These are phyloP conservation scores for Caenorhabditis tropicalis DNA, from an alignment of 1,140 invertebrate species.

Conservation along the genomic window DNA sequence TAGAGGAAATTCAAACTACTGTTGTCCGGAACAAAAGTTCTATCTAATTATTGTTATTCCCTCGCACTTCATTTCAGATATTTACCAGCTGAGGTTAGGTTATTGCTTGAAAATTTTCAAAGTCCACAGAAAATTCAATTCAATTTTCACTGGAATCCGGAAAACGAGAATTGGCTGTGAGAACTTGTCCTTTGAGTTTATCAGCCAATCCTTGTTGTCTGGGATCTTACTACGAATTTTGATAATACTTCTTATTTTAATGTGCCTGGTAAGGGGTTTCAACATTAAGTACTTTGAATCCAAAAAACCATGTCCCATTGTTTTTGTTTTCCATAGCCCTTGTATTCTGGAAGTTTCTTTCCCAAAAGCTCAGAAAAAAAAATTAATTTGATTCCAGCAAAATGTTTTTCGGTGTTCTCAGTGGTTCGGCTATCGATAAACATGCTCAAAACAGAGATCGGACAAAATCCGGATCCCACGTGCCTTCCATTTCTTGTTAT, in stretches of 20 bases:
- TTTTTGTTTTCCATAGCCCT: background rate
- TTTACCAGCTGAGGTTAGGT: background rate
- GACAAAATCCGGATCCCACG: conserved; percentile 1
- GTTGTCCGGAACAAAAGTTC: background rate
- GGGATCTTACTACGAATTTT: background rate
- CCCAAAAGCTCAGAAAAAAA: background rate
- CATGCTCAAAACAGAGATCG: conserved; percentile 24
- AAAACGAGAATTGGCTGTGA: background rate
- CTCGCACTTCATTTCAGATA: background rate
- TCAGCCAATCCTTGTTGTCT: background rate
- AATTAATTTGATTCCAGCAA: conserved; percentile 3
- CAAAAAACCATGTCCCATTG: too few species aligned
- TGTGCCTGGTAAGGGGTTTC: background rate
- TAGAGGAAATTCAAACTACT: background rate
- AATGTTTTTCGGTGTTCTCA: background rate
- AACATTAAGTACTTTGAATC: background rate
- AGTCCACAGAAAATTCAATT: background rate
- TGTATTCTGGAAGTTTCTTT: background rate
- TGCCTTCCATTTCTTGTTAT: conserved; percentile 27
- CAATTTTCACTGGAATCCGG: background rate
- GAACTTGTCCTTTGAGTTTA: background rate
- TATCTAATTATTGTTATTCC: background rate
- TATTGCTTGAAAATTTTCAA: too few species aligned
- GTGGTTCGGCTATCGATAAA: background rate
- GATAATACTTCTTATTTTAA: background rate